phyloP scores from a whole-genome alignment of 2,888 invertebrate species.

The Choristoneura rosaceana region DNA sequence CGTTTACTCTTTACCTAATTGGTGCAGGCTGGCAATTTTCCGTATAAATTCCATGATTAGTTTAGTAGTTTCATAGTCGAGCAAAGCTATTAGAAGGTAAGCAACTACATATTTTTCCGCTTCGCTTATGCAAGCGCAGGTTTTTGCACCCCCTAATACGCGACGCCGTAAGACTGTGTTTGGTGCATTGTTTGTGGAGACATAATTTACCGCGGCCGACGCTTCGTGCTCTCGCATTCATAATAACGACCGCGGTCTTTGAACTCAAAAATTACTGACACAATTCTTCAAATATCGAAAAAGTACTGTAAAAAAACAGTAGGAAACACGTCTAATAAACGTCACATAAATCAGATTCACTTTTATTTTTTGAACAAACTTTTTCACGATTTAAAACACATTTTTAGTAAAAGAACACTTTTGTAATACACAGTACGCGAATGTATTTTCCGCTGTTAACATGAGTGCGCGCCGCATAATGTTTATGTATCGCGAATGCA shows the following conservation, averaged over 20 bases:
- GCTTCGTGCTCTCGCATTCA: slow-evolving; percentile 81
- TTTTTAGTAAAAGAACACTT: slow-evolving; percentile 58
- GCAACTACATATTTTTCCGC: slow-evolving; percentile 45
- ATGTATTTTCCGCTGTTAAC: slow-evolving; percentile 81
- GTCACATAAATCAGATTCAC: slow-evolving; percentile 52
- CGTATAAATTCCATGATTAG: slow-evolving; percentile 20
- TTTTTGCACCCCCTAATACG: slow-evolving; percentile 68
- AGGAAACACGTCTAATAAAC: slow-evolving; percentile 48
- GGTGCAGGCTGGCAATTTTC: slow-evolving; percentile 10
- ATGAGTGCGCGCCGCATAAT: slow-evolving; percentile 74
- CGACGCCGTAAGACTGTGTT: slow-evolving; percentile 65
- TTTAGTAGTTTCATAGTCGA: slow-evolving; percentile 27
- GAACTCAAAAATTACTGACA: slow-evolving; percentile 74
- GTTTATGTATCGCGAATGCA: slow-evolving; percentile 77
- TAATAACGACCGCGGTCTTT: slow-evolving; percentile 66
- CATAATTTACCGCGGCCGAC: slow-evolving; percentile 72
- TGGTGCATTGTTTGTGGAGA: slow-evolving; percentile 73
- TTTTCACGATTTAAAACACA: slow-evolving; percentile 62
- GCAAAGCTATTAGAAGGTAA: slow-evolving; percentile 39
- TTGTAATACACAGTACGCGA: slow-evolving; percentile 70
- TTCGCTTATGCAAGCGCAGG: slow-evolving; percentile 66
- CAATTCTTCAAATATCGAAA: slow-evolving; percentile 49
- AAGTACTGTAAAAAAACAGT: slow-evolving; percentile 20
- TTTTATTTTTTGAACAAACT: slow-evolving; percentile 48
- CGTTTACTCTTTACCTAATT: no score